These are phyloP conservation scores for Gisinianus flammeolus DNA, from an alignment of 2,888 invertebrate genomes.

Conservation along the genomic window DNA sequence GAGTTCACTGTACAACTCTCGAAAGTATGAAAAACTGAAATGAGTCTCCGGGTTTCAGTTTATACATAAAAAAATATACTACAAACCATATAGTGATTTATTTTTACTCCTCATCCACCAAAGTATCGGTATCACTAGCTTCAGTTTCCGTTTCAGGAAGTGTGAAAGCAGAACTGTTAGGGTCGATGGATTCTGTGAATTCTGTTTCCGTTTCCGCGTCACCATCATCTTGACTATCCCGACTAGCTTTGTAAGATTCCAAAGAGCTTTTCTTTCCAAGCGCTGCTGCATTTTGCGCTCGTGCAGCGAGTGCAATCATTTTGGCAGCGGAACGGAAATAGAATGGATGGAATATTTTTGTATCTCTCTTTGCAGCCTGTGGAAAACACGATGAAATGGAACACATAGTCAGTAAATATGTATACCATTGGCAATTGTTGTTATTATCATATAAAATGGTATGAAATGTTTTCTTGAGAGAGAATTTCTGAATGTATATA, in stretches of 20 bases:
- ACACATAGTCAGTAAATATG: neutral
- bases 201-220: slow-evolving; percentile 26
- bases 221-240: neutral
- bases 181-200: slow-evolving; percentile 23
- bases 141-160: slow-evolving; percentile 26
- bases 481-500: slow-evolving; percentile 1
- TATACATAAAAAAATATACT: too few species aligned
- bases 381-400: slow-evolving; percentile 5
- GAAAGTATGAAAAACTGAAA: too few species aligned
- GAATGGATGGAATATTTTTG: slow-evolving; percentile 48
- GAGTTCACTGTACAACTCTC: too few species aligned
- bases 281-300: slow-evolving; percentile 41
- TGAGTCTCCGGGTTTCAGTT: too few species aligned
- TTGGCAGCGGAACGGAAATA: slow-evolving; percentile 56
- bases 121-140: slow-evolving; percentile 10
- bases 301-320: slow-evolving; percentile 53
- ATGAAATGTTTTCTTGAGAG: too few species aligned
- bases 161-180: slow-evolving; percentile 28
- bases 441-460: too few species aligned
- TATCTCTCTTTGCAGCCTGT: slow-evolving; percentile 51
- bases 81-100: too few species aligned
- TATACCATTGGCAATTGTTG: neutral
- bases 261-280: neutral
- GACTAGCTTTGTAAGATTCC: neutral
- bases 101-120: slow-evolving; percentile 33